Conservation (phyloP, 2,113 vertebrate species). For the Alexandromys fortis region DNA sequence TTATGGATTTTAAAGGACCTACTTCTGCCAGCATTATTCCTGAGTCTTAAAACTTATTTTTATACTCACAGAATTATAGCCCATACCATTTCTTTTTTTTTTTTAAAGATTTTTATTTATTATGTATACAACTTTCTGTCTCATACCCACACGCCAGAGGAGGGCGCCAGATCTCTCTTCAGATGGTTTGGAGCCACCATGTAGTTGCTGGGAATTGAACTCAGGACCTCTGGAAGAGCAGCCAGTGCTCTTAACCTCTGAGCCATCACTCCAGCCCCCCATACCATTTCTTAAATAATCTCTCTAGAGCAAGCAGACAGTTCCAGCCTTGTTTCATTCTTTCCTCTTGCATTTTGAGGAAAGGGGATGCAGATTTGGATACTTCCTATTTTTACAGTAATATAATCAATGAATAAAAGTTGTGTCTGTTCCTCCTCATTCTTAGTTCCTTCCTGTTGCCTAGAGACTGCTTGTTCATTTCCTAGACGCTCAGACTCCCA, state of each 20-base stretch:
- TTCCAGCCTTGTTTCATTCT: neutral
- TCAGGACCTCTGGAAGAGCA: no score
- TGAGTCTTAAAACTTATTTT: neutral
- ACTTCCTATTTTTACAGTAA: neutral
- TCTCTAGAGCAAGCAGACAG: neutral
- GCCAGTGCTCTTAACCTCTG: no score
- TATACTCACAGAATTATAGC: neutral
- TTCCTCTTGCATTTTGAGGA: neutral
- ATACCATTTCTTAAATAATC: neutral
- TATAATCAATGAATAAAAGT: neutral
- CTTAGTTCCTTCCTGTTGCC: neutral
- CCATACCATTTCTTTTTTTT: neutral
- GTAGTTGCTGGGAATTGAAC: no score
- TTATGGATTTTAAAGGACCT: neutral
- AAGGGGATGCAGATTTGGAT: neutral
- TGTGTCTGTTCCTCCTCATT: neutral
- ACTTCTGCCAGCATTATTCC: neutral
- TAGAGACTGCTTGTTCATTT: no score
- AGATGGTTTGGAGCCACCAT: no score
- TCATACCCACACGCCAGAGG: no score
- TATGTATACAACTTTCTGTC: no score
- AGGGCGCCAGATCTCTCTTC: no score
- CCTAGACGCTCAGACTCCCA: no score
- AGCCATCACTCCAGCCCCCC: no score
- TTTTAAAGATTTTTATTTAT: no score